These are phyloP conservation scores for Phainopepla nitens DNA, from an alignment of 2,113 vertebrate genomes.

Conservation along the genomic window DNA sequence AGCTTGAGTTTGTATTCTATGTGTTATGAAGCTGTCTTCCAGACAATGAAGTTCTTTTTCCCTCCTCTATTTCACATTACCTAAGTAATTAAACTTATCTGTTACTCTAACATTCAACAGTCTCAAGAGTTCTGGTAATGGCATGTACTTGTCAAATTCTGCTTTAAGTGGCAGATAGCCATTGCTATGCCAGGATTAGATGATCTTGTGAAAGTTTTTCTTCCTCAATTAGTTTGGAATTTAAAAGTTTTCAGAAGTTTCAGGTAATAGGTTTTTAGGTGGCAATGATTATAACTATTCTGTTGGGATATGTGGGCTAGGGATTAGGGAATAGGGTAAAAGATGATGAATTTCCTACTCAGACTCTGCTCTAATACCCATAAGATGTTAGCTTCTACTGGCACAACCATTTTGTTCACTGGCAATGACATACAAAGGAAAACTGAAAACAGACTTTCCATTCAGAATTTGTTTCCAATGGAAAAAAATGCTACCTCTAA, in stretches of 20 bases:
- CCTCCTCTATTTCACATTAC: not conserved
- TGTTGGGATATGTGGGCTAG: not conserved
- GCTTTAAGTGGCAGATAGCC: not conserved
- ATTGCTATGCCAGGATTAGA: not conserved
- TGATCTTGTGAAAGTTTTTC: not conserved
- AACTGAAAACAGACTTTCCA: not conserved
- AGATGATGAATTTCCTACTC: not conserved
- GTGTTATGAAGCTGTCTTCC: constrained; percentile 5
- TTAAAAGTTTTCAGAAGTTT: not conserved
- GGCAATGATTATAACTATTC: not conserved
- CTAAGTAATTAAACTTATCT: constrained; percentile 20
- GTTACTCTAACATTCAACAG: not conserved
- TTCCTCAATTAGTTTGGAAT: not conserved
- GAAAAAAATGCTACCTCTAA: not conserved
- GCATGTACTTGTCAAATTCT: not conserved
- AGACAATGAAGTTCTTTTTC: not conserved
- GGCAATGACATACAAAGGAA: not conserved
- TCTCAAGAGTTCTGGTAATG: not conserved
- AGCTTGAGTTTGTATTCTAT: not conserved
- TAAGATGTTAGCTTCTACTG: not conserved
- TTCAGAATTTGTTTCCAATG: not conserved
- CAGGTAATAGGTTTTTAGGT: not conserved
- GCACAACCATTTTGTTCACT: not conserved
- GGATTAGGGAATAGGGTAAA: not conserved
- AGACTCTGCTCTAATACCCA: not conserved